A percentile compares a stretch with the other conserved stretches of the same genome.
These are phyloP conservation scores for Teinopalpus imperialis DNA, from an alignment of 2,888 invertebrate species.

Conservation along the genomic window DNA sequence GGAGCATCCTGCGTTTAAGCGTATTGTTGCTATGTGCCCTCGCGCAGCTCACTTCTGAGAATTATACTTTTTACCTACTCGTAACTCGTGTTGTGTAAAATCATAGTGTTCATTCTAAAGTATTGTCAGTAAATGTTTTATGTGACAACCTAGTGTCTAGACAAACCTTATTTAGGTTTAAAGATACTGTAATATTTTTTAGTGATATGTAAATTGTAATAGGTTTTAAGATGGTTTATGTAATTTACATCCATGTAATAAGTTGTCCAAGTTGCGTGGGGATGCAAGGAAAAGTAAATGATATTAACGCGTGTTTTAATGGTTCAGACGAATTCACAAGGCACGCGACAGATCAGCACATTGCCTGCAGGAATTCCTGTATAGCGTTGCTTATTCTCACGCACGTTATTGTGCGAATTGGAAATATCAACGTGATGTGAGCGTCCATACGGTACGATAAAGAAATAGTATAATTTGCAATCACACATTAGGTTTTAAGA, in stretches of 20 bases:
- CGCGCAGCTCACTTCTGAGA: too few species aligned
- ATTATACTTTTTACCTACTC: too few species aligned
- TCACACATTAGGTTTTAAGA: too few species aligned
- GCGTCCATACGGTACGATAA: neutral
- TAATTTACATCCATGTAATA: neutral
- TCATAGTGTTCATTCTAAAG: too few species aligned
- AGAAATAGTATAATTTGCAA: neutral
- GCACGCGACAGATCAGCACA: conserved; percentile 9
- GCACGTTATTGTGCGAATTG: conserved; percentile 3
- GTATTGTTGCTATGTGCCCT: too few species aligned
- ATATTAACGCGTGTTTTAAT: conserved; percentile 6
- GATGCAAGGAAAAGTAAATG: conserved; percentile 6
- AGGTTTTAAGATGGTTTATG: neutral
- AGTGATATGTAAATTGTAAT: too few species aligned
- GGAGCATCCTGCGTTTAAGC: too few species aligned
- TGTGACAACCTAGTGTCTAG: too few species aligned
- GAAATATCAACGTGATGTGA: conserved; percentile 2
- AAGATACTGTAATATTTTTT: too few species aligned
- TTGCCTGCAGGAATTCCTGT: conserved; percentile 10
- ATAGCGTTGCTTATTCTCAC: neutral
- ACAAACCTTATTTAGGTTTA: too few species aligned
- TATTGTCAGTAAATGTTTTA: too few species aligned
- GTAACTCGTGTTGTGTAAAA: too few species aligned
- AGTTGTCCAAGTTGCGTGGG: neutral
- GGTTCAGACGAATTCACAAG: neutral